Evolutionary conservation across 2,797 vertebrate species (phyloP), one percentile per base, ranked within the genome.

Genomic region (Helostoma temminkii): DNA sequence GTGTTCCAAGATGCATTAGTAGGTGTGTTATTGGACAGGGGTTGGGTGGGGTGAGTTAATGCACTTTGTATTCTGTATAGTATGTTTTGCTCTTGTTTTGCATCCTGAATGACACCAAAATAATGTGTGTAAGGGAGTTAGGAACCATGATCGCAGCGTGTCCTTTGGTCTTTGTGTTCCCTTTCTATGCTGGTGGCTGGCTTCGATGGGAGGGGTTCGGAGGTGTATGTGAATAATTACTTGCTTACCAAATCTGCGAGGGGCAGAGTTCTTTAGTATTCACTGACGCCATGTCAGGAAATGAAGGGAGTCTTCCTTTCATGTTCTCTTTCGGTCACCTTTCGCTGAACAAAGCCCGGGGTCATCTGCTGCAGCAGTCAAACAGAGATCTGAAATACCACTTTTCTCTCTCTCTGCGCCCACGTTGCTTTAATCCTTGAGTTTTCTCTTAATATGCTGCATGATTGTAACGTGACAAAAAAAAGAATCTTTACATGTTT

Each of bases 11-110:
- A 89, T 86, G 84, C 85, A 84, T 90, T 84, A 82, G 82, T 88
- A 82, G 81, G 84, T 82, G 83, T 81, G 81, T 91, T 79, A 71
- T 74, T 58, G 15, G 72, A 85, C 80, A 70, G 78, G 78, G 85
- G 70, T 71, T 67, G 79, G 71, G 75, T 32, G 74, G 87, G 86
- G 70, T 76, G 88, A 89, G 84, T 89, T 84, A 90, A 89, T 89
- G 91, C 90, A 93, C 92, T 93, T 92, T 92, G 89, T 92, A 91
- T 88, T 82, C 83, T 90, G 82, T 91, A 89, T 76, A 91, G 80
- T 90, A 73, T 55, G 79, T 81, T 81, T 76, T 78, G 32, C 71
- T 74, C 12, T 42, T 71, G 73, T 78, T 83, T 82, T 79, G 84
- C 84, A 89, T 91, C 81, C 76, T 81, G 66, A 88, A 76, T 79